Percentiles rank a stretch among this genome's conserved stretches.
Evolutionary conservation across 2,888 invertebrate species (phyloP).

Genomic region (Drosophila neotestacea): DNA sequence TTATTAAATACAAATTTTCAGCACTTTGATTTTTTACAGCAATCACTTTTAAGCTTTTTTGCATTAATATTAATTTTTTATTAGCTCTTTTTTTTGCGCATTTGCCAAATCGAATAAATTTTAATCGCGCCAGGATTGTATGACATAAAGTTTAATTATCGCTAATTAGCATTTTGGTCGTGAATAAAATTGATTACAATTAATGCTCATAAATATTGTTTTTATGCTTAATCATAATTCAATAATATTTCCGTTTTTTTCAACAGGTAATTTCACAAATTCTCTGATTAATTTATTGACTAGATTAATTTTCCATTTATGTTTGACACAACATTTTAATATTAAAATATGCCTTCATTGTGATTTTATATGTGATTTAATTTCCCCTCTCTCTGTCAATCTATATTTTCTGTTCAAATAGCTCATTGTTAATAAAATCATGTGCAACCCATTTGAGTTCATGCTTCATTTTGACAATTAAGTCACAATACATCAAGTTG

Average conservation of each 20-base stretch:
- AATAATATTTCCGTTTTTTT: slow-evolving; percentile 18
- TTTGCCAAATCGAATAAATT: slow-evolving; percentile 38
- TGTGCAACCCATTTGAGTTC: too few relatives aligned
- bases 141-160: slow-evolving; percentile 58
- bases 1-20: slow-evolving; percentile 14
- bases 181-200: slow-evolving; percentile 36
- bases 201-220: slow-evolving; percentile 31
- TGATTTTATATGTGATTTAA: slow-evolving; percentile 5
- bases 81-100: background rate
- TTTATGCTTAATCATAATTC: slow-evolving; percentile 30
- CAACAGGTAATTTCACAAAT: background rate
- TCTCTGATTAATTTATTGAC: slow-evolving; percentile 27
- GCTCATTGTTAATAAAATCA: too few relatives aligned
- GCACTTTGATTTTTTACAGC: background rate
- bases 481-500: too few relatives aligned
- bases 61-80: slow-evolving; percentile 17
- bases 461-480: too few relatives aligned
- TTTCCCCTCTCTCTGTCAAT: background rate
- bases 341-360: slow-evolving; percentile 7
- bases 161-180: slow-evolving; percentile 51
- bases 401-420: too few relatives aligned
- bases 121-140: slow-evolving; percentile 36
- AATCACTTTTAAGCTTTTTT: slow-evolving; percentile 10
- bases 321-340: slow-evolving; percentile 34
- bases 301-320: slow-evolving; percentile 41